phyloP scores from a whole-genome alignment of 2,113 vertebrate genomes.

The Crotalus viridis region DNA sequence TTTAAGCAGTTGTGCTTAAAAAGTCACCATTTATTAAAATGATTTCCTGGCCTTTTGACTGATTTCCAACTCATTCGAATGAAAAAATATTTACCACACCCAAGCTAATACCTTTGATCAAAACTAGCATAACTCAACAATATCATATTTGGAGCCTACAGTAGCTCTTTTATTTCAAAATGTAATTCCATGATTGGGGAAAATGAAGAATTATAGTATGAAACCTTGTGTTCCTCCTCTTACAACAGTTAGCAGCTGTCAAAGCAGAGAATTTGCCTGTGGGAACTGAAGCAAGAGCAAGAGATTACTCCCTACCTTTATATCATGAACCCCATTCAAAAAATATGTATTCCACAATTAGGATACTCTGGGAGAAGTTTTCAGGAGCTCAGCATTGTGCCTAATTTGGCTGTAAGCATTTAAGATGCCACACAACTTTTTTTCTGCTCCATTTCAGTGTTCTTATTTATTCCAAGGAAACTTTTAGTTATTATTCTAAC shows the following conservation, averaged over 20 bases:
- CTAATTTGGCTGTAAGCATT: neutral
- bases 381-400: neutral
- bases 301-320: neutral
- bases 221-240: neutral
- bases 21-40: neutral
- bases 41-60: neutral
- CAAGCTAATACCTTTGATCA: neutral
- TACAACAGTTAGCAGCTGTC: neutral
- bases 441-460: neutral
- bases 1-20: neutral
- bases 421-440: neutral
- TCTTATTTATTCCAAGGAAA: neutral
- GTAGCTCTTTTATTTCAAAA: neutral
- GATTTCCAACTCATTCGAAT: neutral
- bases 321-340: neutral
- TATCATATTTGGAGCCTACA: neutral
- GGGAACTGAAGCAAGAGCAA: neutral
- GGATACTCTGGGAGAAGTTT: neutral
- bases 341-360: neutral
- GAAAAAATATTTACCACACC: neutral
- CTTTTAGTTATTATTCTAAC: conserved; percentile 19
- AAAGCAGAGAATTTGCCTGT: neutral
- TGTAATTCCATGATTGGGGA: neutral
- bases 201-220: neutral
- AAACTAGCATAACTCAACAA: neutral